Evolutionary conservation across 2,888 invertebrate genomes (phyloP).

Genomic region (Habrosyne pyritoides): DNA sequence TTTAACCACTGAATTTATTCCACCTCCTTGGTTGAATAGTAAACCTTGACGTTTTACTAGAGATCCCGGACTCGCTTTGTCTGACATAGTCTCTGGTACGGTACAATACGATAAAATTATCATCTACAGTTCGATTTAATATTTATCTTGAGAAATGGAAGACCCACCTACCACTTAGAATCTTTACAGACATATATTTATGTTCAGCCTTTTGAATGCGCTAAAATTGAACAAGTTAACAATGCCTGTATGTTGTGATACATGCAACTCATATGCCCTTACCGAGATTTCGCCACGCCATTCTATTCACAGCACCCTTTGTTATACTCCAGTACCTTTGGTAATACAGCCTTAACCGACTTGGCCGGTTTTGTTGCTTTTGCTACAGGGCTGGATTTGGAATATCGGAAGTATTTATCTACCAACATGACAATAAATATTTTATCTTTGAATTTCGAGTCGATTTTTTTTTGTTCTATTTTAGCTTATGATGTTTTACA

Average conservation of each 20-base stretch:
- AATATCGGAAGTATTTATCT: background rate
- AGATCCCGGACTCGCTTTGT: no score
- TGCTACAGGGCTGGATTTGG: background rate
- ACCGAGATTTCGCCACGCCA: background rate
- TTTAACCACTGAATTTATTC: background rate
- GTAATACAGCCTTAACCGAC: background rate
- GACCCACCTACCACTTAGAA: no score
- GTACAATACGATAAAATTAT: no score
- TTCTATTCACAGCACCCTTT: conserved; percentile 2
- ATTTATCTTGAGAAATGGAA: no score
- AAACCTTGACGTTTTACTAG: background rate
- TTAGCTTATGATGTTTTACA: no score
- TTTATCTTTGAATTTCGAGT: no score
- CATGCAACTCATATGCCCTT: background rate
- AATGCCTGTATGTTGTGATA: background rate
- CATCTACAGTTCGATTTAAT: no score
- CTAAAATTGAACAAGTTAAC: background rate
- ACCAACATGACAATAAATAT: no score
- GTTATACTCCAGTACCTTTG: background rate
- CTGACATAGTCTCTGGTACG: background rate
- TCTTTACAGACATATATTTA: background rate
- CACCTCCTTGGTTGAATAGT: background rate
- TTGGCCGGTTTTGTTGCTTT: background rate
- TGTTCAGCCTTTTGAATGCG: background rate
- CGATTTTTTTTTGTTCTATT: no score